Evolutionary conservation across 2,797 vertebrate species (phyloP), one percentile per base, ranked within the genome.

Genomic region (Lemur catta): DNA sequence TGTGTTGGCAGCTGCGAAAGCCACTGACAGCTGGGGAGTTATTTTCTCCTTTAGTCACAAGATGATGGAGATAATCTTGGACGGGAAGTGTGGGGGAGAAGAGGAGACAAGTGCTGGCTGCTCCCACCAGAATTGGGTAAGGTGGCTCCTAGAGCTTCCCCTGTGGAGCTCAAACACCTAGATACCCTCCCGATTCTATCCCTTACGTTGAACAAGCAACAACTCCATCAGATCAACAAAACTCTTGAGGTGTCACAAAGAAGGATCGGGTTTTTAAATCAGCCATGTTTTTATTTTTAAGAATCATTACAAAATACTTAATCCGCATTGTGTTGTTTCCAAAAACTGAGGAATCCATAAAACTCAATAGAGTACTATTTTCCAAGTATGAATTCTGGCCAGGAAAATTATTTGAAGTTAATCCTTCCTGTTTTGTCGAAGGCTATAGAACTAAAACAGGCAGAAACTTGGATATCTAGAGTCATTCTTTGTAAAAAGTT

Each of bases 1-100:
- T 65, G 33, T 43, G 82, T 6, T 92, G 94, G 84, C 88, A 97
- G 89, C 97, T 94, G 76, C 96, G 91, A 94, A 95, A 84, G 67
- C 89, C 91, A 50, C 71, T 28, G 94, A 95, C 97, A 97, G 96
- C 97, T 97, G 97, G 75, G 46, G 48, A 96, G 96, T 95, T 97
- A 97, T 97, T 98, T 98, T 98, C 94, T 96, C 93, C 89, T 94
- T 96, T 48, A 80, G 87, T 96, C 97, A 97, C 96, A 96, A 94
- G 96, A 96, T 65, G 94, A 94, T 92, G 94, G 84, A 89, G 94
- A 89, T 96, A 84, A 97, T 97, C 94, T 89, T 63, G 86, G 94
- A 93, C 80, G 43, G 94, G 84, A 96, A 97, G 84, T 92, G 91
- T 84, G 84, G 65, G 61, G 82, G 94, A 95, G 90, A 92, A 15